These are phyloP conservation scores for Habrosyne pyritoides DNA, from an alignment of 2,888 invertebrate genomes.

Conservation along the genomic window DNA sequence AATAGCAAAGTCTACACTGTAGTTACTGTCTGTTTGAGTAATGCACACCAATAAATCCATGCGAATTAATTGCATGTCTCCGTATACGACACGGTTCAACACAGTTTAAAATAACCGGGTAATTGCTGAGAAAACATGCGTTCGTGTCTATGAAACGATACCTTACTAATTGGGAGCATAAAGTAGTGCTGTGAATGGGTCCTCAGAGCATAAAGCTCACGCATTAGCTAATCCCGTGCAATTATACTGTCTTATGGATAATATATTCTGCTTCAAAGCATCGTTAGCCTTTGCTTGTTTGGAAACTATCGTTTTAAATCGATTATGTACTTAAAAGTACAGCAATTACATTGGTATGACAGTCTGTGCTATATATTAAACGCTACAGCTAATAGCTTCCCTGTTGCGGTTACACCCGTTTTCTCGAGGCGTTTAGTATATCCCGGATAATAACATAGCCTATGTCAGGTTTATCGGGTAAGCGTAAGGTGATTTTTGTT, in stretches of 20 bases:
- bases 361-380: too few species aligned
- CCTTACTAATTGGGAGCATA: background rate
- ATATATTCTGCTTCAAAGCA: background rate
- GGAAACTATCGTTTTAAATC: background rate
- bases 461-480: too few species aligned
- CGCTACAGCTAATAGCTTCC: too few species aligned
- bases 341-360: background rate
- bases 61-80: constrained; percentile 23
- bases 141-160: background rate
- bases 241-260: constrained; percentile 3
- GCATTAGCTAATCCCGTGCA: background rate
- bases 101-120: background rate
- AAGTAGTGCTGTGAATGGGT: background rate
- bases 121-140: constrained; percentile 4
- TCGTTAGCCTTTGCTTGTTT: background rate
- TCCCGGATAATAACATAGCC: too few species aligned
- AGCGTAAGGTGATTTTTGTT: too few species aligned
- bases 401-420: too few species aligned
- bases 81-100: constrained; percentile 23
- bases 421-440: too few species aligned
- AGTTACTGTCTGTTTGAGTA: constrained; percentile 22
- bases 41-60: constrained; percentile 27
- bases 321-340: background rate
- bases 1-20: constrained; percentile 12
- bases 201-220: background rate